A percentile compares a stretch with the other conserved stretches of the same genome.
These are phyloP conservation scores for Cariama cristata DNA, from an alignment of 2,113 vertebrate genomes.

Conservation along the genomic window DNA sequence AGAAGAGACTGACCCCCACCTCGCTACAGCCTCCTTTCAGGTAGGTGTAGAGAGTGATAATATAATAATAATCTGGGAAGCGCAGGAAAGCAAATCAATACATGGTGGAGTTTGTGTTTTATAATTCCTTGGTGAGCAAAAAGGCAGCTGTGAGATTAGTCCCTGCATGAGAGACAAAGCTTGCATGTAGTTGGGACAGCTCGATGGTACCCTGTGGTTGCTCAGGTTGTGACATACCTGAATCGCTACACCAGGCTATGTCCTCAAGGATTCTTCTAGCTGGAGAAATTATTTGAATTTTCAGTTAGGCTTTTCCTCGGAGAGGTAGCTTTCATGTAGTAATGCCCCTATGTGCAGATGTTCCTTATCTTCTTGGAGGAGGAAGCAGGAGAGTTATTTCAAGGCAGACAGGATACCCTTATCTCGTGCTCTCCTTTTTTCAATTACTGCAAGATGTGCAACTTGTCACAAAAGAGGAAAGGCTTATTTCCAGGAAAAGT, in stretches of 20 bases:
- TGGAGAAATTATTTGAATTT: not conserved
- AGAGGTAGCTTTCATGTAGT: not conserved
- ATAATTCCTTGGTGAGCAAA: not conserved
- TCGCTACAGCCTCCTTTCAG: no score
- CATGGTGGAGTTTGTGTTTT: not conserved
- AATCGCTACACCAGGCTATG: not conserved
- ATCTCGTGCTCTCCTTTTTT: slow-evolving; percentile 35
- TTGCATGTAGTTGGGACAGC: not conserved
- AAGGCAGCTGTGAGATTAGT: not conserved
- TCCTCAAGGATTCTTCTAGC: not conserved
- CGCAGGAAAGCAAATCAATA: not conserved
- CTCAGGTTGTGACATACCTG: not conserved
- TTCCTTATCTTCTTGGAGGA: slow-evolving; percentile 41
- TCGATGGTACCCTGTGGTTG: not conserved
- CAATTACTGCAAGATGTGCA: not conserved
- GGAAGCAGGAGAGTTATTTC: slow-evolving; percentile 28
- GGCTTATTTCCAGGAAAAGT: not conserved
- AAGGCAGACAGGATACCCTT: slow-evolving; percentile 33
- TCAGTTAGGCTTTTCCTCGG: not conserved
- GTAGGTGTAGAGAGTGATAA: no score
- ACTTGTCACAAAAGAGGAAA: not conserved
- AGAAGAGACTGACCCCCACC: no score
- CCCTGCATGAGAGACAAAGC: not conserved
- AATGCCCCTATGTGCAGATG: not conserved
- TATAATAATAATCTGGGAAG: not conserved